These are phyloP conservation scores for Palythoa caribaeorum DNA, from an alignment of 92 coral and sea anemone genomes.

Conservation along the genomic window DNA sequence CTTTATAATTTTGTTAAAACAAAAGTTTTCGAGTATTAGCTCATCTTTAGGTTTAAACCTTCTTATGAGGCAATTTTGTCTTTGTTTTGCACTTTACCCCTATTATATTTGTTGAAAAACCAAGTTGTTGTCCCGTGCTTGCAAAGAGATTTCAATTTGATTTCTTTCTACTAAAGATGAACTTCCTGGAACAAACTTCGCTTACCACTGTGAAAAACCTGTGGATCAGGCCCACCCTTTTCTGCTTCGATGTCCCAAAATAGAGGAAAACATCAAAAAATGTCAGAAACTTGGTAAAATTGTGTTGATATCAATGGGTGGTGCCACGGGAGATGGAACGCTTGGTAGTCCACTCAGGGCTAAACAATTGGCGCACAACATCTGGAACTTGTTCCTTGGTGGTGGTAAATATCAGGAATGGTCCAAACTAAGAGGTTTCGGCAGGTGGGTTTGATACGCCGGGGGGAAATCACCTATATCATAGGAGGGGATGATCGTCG, in stretches of 20 bases:
- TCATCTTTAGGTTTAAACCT: no score
- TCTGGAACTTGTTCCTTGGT: slow-evolving; percentile 73
- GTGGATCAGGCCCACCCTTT: slow-evolving; percentile 74
- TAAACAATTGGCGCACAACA: slow-evolving; percentile 70
- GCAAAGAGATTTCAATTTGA: not conserved
- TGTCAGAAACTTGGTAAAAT: slow-evolving; percentile 80
- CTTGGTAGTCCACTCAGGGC: slow-evolving; percentile 68
- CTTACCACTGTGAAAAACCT: slow-evolving; percentile 78
- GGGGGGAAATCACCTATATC: no score
- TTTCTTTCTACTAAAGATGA: not conserved
- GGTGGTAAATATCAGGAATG: slow-evolving; percentile 60
- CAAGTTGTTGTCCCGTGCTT: not conserved
- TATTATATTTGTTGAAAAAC: no score
- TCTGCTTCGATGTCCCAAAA: slow-evolving; percentile 80
- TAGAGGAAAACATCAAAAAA: slow-evolving; percentile 77
- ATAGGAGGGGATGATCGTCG: no score
- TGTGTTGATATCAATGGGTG: slow-evolving; percentile 86
- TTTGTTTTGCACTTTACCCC: no score
- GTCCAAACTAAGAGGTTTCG: slow-evolving; percentile 72
- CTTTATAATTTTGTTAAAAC: no score
- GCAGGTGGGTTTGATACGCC: slow-evolving; percentile 60
- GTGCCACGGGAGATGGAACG: slow-evolving; percentile 90
- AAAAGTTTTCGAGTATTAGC: no score
- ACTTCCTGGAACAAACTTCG: slow-evolving; percentile 82
- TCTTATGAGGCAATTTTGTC: no score